Base-by-base conservation (phyloP, 1,140 invertebrate genomes). In the Bombus haemorrhoidalis region DNA sequence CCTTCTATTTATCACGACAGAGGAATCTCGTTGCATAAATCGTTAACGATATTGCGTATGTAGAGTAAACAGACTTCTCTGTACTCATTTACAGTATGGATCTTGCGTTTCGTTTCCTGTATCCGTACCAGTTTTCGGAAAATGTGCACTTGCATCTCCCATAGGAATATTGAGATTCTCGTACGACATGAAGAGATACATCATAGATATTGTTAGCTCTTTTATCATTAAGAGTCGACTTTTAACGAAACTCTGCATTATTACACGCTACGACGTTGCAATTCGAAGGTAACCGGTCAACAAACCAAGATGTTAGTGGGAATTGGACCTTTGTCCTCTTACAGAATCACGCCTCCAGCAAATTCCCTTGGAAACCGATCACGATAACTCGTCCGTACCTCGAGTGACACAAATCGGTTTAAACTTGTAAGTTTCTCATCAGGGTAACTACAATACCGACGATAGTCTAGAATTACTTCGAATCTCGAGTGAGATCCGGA, bases 1-100 rank as follows among this genome's bases (percentile, higher is more conserved):
- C 18, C 69, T 78, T 22, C 41, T 66, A 12, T 66, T 47, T 39
- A 22, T 32, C 53, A 32, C 15, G 47, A 69, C 1, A n/a, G 39
- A 59, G 64, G 41, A 10, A 28, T 47, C 53, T 64, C 37, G 22
- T 78, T 83, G 75, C 83, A 57, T 86, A 85, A 89, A 41, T 86
- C 37, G 41, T 2, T 34, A 32, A 85, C 39, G 76, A 85, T 77
- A 53, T 69, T 43, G 39, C n/a, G 47, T 69, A n/a, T 73, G 47
- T 43, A 8, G 71, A 74, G 28, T 57, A 68, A 53, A 59, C 34
- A n/a, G 39, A 53, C 47, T 2, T 53, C 18, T 53, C 47, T 53
- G 18, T 22, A 8, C 47, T 53, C 5, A 0, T 53, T 53, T 53
- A 53, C 47, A 0, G 18, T 53, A 8, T 8, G 47, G 47, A 53